Percentiles rank a stretch among this genome's conserved stretches.
phyloP scores from a whole-genome alignment of 2,888 invertebrate genomes.

The Electrophaes corylata region DNA sequence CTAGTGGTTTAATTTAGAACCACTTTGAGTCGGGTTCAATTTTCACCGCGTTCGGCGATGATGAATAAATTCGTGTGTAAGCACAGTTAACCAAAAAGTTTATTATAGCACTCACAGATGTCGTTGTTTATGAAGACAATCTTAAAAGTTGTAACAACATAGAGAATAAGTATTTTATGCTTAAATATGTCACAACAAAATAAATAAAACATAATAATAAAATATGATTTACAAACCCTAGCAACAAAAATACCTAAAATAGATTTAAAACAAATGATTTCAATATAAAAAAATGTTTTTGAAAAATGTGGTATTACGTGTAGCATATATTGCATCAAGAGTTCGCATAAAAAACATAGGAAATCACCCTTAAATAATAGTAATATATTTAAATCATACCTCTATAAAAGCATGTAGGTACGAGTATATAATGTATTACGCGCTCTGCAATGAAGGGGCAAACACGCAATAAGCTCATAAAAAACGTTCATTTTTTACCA shows the following conservation, averaged over 20 bases:
- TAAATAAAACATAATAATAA: no score
- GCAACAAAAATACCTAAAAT: no score
- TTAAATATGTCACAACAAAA: no score
- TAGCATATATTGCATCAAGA: no score
- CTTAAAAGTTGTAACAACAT: background rate
- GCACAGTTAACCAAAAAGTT: constrained; percentile 11
- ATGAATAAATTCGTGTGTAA: background rate
- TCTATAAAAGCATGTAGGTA: background rate
- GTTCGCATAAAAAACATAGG: no score
- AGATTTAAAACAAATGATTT: no score
- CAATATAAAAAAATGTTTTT: no score
- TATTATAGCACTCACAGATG: constrained; percentile 21
- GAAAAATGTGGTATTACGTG: no score
- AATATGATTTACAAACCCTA: no score
- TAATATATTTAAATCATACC: background rate
- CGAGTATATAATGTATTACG: background rate
- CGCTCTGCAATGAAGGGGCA: constrained; percentile 53
- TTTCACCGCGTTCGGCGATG: constrained; percentile 10
- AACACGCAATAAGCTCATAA: constrained; percentile 51
- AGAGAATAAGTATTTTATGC: no score
- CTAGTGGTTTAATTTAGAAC: constrained; percentile 24
- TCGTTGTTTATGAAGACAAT: constrained; percentile 14
- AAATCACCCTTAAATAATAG: no score
- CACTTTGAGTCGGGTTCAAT: constrained; percentile 16
- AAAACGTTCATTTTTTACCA: constrained; percentile 72